Conservation (phyloP, 2,797 vertebrate genomes). For the Gila robusta region DNA sequence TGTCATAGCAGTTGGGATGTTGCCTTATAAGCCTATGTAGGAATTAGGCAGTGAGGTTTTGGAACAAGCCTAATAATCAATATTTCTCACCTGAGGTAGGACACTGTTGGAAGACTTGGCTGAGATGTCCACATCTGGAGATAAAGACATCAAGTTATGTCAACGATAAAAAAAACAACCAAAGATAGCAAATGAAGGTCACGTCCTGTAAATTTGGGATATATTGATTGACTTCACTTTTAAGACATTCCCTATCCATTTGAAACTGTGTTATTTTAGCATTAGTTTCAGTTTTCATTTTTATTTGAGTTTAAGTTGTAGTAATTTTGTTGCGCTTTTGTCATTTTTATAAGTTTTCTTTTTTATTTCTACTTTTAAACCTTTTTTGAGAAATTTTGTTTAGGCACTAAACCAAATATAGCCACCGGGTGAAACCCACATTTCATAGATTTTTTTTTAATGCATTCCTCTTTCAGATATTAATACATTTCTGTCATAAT, state of each 20-base stretch:
- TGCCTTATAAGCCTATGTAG: neutral
- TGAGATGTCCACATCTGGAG: conserved; percentile 71
- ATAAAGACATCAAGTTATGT: conserved; percentile 44
- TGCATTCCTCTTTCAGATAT: neutral
- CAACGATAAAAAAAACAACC: neutral
- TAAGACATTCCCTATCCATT: neutral
- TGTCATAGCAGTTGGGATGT: neutral
- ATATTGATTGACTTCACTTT: neutral
- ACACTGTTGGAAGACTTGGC: conserved; percentile 75
- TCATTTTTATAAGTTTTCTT: neutral
- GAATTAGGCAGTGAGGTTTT: neutral
- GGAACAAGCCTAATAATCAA: neutral
- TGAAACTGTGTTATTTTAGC: neutral
- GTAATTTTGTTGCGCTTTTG: neutral
- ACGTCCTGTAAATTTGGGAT: neutral
- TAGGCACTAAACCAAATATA: no score
- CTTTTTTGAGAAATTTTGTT: no score
- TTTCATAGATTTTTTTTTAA: neutral
- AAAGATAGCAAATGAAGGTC: neutral
- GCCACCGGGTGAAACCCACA: no score
- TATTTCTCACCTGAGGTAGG: conserved; percentile 80
- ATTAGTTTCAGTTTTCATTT: neutral
- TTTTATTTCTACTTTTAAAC: neutral
- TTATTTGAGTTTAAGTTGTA: neutral
- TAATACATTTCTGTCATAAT: neutral